Base-by-base conservation (phyloP, 2,888 invertebrate species). In the Nezara viridula region DNA sequence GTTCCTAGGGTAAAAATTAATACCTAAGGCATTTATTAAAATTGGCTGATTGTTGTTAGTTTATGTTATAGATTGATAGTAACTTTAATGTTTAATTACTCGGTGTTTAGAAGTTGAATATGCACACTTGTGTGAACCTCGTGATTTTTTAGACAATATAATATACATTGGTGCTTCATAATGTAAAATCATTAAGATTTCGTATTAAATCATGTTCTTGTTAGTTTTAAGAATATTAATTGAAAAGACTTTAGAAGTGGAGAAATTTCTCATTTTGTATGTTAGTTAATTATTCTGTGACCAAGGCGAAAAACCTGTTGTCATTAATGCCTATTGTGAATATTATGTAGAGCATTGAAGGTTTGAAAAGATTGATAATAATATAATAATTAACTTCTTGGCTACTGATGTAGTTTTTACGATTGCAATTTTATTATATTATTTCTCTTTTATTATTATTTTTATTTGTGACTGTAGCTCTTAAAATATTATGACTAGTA, bases 141-240 rank as follows among this genome's bases (percentile, higher is more conserved):
- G 44, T 37, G 66, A 47, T 47, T 66, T 66, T 73, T 88, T 88
- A 88, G 88, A 88, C 88, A 88, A 88, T 88, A 88, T 73, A 66
- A 47, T 44, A 81, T 88, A 66, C 60, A 88, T 88, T 88, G 88
- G 88, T 88, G 88, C 88, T 88, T 88, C 88, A 86, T 88, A 60
- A 73, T 47, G n/a, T 88, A 73, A 73, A 66, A 73, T 73, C n/a
- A 27, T 66, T 88, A 21, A 88, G 55, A 49, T 44, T 88, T 47
- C 14, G 40, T 44, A 66, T 47, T 44, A 66, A 66, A 37, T 40
- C 27, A 27, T 66, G 55, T 86, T 86, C 49, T 86, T 55, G 40
- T 73, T 88, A 88, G 73, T 73, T 88, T 73, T 88, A 88, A 88
- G 87, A 40, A 47, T 32, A 66, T 73, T 27, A 16, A 66, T 21